Evolutionary conservation across 2,797 vertebrate species (phyloP).

Genomic region (Prunella strophiata): DNA sequence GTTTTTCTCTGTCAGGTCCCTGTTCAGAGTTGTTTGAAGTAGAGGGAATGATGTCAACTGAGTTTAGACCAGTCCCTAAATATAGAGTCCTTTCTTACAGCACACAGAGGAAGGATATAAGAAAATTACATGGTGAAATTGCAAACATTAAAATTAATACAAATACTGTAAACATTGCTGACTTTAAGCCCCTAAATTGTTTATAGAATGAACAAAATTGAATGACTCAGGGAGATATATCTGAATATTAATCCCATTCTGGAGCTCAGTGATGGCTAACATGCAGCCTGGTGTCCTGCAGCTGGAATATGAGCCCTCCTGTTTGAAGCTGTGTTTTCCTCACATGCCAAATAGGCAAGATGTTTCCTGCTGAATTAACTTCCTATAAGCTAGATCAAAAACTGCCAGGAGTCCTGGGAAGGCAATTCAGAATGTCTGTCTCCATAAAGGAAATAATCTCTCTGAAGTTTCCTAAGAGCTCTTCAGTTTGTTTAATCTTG

Average conservation of each 20-base stretch:
- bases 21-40: not conserved
- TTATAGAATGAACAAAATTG: not conserved
- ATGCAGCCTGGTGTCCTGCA: rapidly evolving
- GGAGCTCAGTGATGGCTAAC: not conserved
- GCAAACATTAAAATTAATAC: not conserved
- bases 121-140: not conserved
- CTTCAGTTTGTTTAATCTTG: not conserved
- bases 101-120: not conserved
- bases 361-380: not conserved
- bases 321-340: not conserved
- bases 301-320: not conserved
- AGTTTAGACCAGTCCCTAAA: not conserved
- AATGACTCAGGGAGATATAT: not conserved
- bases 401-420: not conserved
- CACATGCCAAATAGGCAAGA: not conserved
- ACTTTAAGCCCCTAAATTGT: not conserved
- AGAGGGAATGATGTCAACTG: not conserved
- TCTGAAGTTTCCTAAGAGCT: not conserved
- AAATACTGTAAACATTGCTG: not conserved
- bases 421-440: not conserved
- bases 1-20: not conserved
- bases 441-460: not conserved
- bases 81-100: not conserved
- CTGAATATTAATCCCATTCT: not conserved
- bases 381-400: not conserved